Conservation (phyloP, 2,888 invertebrate genomes). For the Mesorhabditis spiculigera region DNA sequence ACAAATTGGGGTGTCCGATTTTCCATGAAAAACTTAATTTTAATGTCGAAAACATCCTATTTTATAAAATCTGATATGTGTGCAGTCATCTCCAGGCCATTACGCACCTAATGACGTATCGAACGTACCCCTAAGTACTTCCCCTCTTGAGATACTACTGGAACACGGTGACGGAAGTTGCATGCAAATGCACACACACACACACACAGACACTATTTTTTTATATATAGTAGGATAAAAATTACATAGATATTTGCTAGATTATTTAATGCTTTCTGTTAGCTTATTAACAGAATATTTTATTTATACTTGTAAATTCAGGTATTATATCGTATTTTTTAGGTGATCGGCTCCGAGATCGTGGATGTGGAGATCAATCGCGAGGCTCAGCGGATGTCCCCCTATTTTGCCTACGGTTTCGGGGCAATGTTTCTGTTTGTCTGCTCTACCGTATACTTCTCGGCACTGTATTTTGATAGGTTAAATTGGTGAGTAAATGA, state of each 20-base stretch:
- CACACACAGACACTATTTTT: no score
- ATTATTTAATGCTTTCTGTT: not conserved
- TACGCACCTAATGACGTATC: no score
- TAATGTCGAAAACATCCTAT: no score
- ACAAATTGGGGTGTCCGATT: no score
- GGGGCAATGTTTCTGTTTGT: constrained; percentile 19
- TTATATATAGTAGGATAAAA: no score
- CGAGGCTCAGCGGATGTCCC: constrained; percentile 49
- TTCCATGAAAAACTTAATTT: no score
- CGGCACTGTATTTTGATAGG: constrained; percentile 16
- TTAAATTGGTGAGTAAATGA: constrained; percentile 10
- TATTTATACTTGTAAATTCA: not conserved
- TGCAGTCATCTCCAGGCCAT: no score
- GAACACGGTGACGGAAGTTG: no score
- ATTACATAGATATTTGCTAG: not conserved
- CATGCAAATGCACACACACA: no score
- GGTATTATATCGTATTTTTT: constrained; percentile 11
- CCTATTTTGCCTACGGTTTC: constrained; percentile 47
- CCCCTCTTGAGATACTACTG: no score
- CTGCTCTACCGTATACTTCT: constrained; percentile 13
- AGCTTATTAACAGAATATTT: not conserved
- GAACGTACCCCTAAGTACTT: no score
- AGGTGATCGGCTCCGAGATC: constrained; percentile 54
- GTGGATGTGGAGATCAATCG: constrained; percentile 57
- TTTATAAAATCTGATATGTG: no score